These are phyloP conservation scores for Nomia melanderi DNA, from an alignment of 1,140 invertebrate genomes.

Conservation along the genomic window DNA sequence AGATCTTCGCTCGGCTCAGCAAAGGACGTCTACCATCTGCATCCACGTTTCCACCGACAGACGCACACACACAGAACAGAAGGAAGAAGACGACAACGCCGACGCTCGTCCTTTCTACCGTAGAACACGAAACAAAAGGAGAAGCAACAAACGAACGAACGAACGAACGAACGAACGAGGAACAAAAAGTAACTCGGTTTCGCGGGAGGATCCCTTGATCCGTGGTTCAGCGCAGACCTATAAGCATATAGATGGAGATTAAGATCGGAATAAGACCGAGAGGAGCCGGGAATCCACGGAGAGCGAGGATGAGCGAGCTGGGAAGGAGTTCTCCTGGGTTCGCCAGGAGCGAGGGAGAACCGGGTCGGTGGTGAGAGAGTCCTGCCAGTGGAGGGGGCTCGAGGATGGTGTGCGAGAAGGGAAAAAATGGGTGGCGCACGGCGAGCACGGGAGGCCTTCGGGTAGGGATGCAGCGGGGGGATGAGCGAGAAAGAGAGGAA, in stretches of 20 bases:
- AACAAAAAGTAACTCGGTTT: no score
- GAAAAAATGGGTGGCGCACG: no score
- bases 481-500: no score
- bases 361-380: not conserved
- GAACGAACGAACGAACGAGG: not conserved
- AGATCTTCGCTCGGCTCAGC: not conserved
- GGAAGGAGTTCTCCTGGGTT: not conserved
- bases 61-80: no score
- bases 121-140: not conserved
- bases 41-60: no score
- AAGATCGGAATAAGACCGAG: conserved; percentile 26
- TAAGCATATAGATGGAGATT: conserved; percentile 25
- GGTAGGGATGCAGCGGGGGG: no score
- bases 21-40: no score
- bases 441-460: no score
- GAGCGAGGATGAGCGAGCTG: not conserved
- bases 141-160: conserved; percentile 4
- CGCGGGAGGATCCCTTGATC: conserved; percentile 1
- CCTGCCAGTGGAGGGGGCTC: not conserved
- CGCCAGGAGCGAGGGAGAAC: conserved; percentile 2
- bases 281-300: not conserved
- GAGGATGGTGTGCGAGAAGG: not conserved
- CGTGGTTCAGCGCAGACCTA: not conserved
- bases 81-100: no score
- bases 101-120: no score